A percentile compares a stretch with the other conserved stretches of the same genome.
phyloP scores from a whole-genome alignment of 2,888 invertebrate species.

The Megalurothrips usitatus region DNA sequence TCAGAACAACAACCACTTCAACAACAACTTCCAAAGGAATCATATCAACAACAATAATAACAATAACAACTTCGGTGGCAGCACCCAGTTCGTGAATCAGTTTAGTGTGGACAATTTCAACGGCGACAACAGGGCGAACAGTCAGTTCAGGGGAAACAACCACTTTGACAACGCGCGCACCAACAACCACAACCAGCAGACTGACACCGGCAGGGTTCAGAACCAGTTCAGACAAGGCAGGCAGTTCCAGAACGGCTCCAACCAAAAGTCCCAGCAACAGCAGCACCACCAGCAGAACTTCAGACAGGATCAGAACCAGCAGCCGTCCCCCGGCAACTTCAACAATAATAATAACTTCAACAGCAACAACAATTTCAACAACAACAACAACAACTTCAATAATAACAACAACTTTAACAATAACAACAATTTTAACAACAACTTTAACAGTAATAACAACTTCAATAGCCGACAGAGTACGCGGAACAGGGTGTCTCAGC shows the following conservation, averaged over 20 bases:
- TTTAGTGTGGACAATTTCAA: neutral
- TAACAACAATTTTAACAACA: neutral
- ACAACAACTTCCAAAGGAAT: neutral
- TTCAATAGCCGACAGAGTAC: neutral
- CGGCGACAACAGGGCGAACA: neutral
- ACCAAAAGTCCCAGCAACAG: neutral
- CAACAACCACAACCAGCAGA: neutral
- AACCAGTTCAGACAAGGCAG: neutral
- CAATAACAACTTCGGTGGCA: neutral
- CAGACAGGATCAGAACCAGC: neutral
- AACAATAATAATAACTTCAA: constrained; percentile 2
- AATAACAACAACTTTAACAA: neutral
- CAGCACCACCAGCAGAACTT: too few relatives aligned
- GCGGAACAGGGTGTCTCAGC: neutral
- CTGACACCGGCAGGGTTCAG: neutral
- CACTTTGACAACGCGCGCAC: neutral
- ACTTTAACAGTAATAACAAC: neutral
- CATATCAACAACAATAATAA: neutral
- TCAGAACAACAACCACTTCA: neutral
- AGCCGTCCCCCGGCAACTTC: neutral
- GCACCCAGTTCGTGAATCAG: neutral
- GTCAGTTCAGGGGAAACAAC: neutral
- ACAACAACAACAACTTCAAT: neutral
- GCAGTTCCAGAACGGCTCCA: constrained; percentile 9
- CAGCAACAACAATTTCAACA: neutral